Conservation (phyloP, 2,888 invertebrate species). For the Crioceris asparagi region DNA sequence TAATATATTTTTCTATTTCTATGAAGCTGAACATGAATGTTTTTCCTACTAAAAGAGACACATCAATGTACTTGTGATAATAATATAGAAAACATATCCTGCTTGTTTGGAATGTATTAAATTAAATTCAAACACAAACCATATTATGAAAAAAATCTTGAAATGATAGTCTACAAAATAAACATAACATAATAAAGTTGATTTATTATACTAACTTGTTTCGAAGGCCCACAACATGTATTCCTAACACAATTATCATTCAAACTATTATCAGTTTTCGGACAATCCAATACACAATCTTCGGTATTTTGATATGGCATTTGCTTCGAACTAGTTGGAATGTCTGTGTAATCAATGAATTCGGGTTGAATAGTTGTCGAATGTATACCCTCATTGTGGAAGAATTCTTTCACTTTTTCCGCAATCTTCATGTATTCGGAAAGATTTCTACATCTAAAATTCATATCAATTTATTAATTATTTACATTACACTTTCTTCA, state of each 20-base stretch:
- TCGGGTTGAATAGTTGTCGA: slow-evolving; percentile 98
- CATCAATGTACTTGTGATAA: too few relatives aligned
- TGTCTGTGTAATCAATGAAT: slow-evolving; percentile 70
- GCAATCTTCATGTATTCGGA: slow-evolving; percentile 97
- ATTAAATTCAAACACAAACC: too few relatives aligned
- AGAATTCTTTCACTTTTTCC: slow-evolving; percentile 91
- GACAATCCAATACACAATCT: slow-evolving; percentile 78
- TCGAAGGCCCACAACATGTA: slow-evolving; percentile 79
- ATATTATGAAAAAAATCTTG: too few relatives aligned
- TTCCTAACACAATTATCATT: slow-evolving; percentile 64
- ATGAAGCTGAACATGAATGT: too few relatives aligned
- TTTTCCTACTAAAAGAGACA: too few relatives aligned
- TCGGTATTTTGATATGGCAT: slow-evolving; percentile 46
- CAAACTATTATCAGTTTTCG: slow-evolving; percentile 53
- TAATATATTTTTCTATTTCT: too few relatives aligned
- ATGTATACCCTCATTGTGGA: slow-evolving; percentile 97
- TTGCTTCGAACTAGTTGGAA: slow-evolving; percentile 28
- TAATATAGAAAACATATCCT: too few relatives aligned
- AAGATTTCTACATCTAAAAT: slow-evolving; percentile 72
- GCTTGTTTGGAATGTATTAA: too few relatives aligned
- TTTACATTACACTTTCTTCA: too few relatives aligned
- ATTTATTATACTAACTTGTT: slow-evolving; percentile 58
- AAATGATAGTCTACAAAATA: too few relatives aligned
- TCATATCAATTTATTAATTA: too few relatives aligned
- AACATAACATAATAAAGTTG: too few relatives aligned